phyloP scores from a whole-genome alignment of 2,888 invertebrate species.

The Ptilodon capucinus region DNA sequence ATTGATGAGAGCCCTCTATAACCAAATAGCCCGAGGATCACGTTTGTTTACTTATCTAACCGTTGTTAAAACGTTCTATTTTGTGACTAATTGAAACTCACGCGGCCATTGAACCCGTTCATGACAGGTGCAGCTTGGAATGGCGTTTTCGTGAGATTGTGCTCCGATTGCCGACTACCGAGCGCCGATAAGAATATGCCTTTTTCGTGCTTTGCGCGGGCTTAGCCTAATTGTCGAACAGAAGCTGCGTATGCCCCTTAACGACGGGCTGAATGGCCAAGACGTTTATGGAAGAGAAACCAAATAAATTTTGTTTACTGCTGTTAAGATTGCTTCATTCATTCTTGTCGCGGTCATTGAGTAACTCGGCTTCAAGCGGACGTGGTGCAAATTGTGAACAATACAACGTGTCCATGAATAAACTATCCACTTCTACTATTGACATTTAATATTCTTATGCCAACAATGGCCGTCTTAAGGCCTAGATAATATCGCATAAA shows the following conservation, averaged over 20 bases:
- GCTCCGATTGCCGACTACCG: slow-evolving; percentile 68
- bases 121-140: slow-evolving; percentile 77
- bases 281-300: slow-evolving; percentile 72
- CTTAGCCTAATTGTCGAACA: slow-evolving; percentile 73
- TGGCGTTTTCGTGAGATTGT: slow-evolving; percentile 80
- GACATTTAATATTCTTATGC: slow-evolving; percentile 55
- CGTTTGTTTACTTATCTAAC: slow-evolving; percentile 77
- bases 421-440: slow-evolving; percentile 51
- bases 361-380: slow-evolving; percentile 52
- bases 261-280: slow-evolving; percentile 53
- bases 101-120: slow-evolving; percentile 61
- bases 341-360: slow-evolving; percentile 69
- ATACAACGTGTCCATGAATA: slow-evolving; percentile 57
- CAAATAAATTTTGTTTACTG: slow-evolving; percentile 69
- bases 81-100: slow-evolving; percentile 70
- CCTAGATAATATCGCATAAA: slow-evolving; percentile 26
- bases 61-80: slow-evolving; percentile 63
- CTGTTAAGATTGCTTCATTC: slow-evolving; percentile 74
- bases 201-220: slow-evolving; percentile 47
- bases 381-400: slow-evolving; percentile 60
- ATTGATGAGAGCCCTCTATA: slow-evolving; percentile 77
- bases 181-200: slow-evolving; percentile 59
- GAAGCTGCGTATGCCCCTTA: slow-evolving; percentile 67
- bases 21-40: slow-evolving; percentile 78
- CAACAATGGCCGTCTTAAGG: slow-evolving; percentile 36